Base-by-base conservation (phyloP, 2,888 invertebrate genomes). In the Leptopterna dolabrata region DNA sequence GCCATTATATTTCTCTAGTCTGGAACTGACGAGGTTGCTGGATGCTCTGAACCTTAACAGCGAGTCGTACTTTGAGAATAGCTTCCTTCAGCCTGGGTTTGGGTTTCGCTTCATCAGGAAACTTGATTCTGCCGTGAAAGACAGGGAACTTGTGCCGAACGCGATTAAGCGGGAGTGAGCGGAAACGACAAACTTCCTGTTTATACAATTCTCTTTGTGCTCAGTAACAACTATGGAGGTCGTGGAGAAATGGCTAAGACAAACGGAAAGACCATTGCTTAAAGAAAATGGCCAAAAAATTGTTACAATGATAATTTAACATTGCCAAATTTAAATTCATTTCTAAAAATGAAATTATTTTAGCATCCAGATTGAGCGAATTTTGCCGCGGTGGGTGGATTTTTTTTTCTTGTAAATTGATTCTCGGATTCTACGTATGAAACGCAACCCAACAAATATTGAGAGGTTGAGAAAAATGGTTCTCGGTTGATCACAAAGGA, bases 101-200 rank as follows among this genome's bases (percentile, higher is more conserved):
- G 73, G 73, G 73, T 81, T 81, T 47, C 30, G 81, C 51, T 51
- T 81, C 81, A 81, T 81, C 81, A 81, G 24, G 29, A 51, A 81
- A 81, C 51, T 51, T 81, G 51, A 24, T 51, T 55, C 55, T 30
- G 19, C 24, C 81, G 55, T 30, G 51, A 51, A 29, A 81, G 29
- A 81, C 51, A 24, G 81, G 30, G 81, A 81, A 81, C 55, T 81
- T 81, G 55, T 81, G 27, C 30, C 55, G 81, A 47, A 78, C 78
- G 55, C 27, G 81, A 81, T 81, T 81, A 81, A 81, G 55, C 78
- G 29, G 55, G 30, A 29, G 30, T 13, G 55, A 51, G 29, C 45
- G 55, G 55, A 11, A 63, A 63, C 24, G 63, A 19, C 63, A 63
- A 63, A 63, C 63, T 63, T 24, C 63, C 55, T 29, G 81, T 51